Evolutionary conservation across 2,113 vertebrate species (phyloP).

Genomic region (Passer montanus): DNA sequence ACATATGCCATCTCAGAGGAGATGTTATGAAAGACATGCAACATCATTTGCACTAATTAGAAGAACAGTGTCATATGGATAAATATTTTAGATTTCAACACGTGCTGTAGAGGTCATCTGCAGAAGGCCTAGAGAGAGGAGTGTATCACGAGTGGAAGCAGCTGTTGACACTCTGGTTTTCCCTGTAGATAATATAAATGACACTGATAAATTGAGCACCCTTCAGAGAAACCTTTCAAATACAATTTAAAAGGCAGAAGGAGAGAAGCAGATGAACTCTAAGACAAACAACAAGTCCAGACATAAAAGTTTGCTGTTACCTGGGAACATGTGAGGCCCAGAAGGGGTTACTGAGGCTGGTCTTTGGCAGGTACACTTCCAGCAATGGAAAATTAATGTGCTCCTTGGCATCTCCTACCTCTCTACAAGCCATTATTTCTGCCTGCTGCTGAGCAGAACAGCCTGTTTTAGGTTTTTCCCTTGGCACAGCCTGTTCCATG

Average conservation of each 20-base stretch:
- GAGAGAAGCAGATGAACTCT: background rate
- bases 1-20: conserved; percentile 1
- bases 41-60: conserved; percentile 61
- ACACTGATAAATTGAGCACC: background rate
- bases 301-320: background rate
- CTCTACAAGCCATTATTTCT: background rate
- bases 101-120: conserved; percentile 22
- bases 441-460: background rate
- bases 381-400: background rate
- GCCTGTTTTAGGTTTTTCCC: background rate
- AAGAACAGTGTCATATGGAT: background rate
- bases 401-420: background rate
- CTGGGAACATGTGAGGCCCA: background rate
- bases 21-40: background rate
- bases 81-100: conserved; percentile 53
- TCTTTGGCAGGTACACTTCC: background rate
- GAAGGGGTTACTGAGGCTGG: background rate
- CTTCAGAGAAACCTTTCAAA: background rate
- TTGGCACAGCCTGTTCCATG: background rate
- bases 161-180: background rate
- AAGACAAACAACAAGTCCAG: background rate
- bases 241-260: background rate
- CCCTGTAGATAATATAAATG: background rate
- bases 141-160: background rate
- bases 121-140: conserved; percentile 26